These are phyloP conservation scores for Aporophyla lueneburgensis DNA, from an alignment of 2,888 invertebrate genomes.

Conservation along the genomic window DNA sequence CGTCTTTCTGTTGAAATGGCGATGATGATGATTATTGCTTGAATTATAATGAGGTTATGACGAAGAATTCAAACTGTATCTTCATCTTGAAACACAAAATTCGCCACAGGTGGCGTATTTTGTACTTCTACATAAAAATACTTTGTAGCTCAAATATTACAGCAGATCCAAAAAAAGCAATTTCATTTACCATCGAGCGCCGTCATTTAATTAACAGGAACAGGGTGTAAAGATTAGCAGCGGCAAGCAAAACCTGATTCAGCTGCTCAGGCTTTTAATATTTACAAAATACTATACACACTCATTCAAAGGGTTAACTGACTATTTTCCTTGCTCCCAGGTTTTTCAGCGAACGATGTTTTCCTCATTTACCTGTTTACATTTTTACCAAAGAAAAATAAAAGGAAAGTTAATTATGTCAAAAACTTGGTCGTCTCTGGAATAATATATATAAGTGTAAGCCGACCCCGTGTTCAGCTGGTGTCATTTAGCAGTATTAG, in stretches of 20 bases:
- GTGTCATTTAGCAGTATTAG: conserved; percentile 12
- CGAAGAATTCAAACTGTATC: not conserved
- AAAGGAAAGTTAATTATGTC: conserved; percentile 35
- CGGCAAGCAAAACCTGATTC: not conserved
- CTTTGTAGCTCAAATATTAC: not conserved
- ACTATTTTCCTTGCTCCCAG: conserved; percentile 13
- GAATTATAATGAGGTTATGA: not conserved
- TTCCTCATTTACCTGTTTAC: conserved; percentile 36
- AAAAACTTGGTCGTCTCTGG: conserved; percentile 14
- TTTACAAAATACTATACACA: conserved; percentile 19
- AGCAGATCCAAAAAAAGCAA: not conserved
- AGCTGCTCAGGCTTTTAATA: conserved; percentile 27
- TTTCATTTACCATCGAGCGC: not conserved
- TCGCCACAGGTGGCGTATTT: not conserved
- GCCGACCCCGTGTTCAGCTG: not conserved
- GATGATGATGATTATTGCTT: no score
- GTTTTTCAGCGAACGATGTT: conserved; percentile 27
- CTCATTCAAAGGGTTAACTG: conserved; percentile 30
- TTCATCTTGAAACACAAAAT: not conserved
- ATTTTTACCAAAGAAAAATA: conserved; percentile 36
- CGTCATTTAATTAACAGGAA: conserved; percentile 5
- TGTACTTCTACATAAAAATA: not conserved
- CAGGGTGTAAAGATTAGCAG: not conserved
- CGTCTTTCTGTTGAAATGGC: no score
- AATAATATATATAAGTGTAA: conserved; percentile 25